Evolutionary conservation across 2,113 vertebrate genomes (phyloP), one percentile per base, ranked within the genome.

Genomic region (Callospermophilus lateralis): DNA sequence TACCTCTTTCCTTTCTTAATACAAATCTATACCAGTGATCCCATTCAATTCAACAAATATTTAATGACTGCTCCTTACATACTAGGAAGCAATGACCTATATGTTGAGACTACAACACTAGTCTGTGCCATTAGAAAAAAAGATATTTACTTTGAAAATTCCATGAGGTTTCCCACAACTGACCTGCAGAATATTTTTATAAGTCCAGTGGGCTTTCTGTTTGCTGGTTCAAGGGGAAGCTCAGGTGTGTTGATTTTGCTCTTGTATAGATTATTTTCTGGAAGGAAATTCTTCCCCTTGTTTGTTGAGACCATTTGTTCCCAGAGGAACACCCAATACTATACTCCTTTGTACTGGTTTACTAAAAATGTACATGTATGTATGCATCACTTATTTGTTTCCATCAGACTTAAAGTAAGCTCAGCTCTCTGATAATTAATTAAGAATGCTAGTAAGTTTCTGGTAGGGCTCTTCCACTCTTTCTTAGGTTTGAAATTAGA

Each of bases 61-160:
- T 93, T 91, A 81, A 73, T 93, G 28, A 86, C 51, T 76, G 12
- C 19, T 55, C 81, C 28, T 89, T 72, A 92, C 65, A 45, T 90
- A 42, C 12, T 42, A 91, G 24, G 11, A 91, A 24, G 20, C 42
- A 93, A 81, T 81, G 72, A 70, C 26, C 22, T 84, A n/a, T 58
- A 51, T 88, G 34, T 42, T 96, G 51, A 96, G 24, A 93, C 85
- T 39, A 53, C 4, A 73, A 67, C n/a, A 61, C 15, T 37, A 13
- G 5, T 89, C 45, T 89, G 7, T 93, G 48, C 45, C 8, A 77
- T 91, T 91, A 84, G 13, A 51, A 94, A 77, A 68, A 90, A 63
- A 94, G 6, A 39, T 90, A 88, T 91, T 97, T 97, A 72, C 72
- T 90, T 11, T 89, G 34, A 96, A 89, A 95, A 81, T 86, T 92